Base-by-base conservation (phyloP, 2,797 vertebrate genomes). In the Acanthurus tractus region DNA sequence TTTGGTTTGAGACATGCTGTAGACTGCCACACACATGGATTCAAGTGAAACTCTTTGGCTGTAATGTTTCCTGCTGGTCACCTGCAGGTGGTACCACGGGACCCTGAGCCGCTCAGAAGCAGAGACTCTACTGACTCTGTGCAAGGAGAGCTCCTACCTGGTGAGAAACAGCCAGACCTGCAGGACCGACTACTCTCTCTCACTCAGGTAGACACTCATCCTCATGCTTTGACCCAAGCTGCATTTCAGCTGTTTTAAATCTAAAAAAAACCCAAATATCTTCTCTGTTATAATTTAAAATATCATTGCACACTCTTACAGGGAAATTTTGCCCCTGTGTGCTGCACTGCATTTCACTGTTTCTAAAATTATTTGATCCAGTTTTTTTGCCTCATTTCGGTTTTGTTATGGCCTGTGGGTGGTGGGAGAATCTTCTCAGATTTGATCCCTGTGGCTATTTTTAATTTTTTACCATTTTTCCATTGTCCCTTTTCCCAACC, bases 141-240 rank as follows among this genome's bases (percentile, higher is more conserved):
- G 97, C 88, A 97, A 97, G 8, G 97, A 98, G 91, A 98, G 96
- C 78, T 98, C 97, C 82, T 99, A 99, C 90, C 94, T 99, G 58
- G 97, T 99, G 88, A 95, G 98, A 70, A 96, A 97, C 91, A 98
- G 97, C 52, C 96, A 98, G 93, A 96, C 94, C 78, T 96, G 95
- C 89, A 92, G 94, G 3, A 95, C 93, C 0, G 96, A 98, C 95
- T 98, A 94, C 87, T 99, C 97, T 0, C 95, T 99, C 12, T 99
- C 98, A 0, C 96, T 99, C 84, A 95, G 97, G 98, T 99, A 94
- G 1, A 62, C 45, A 0, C n/a, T 68, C 2, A 1, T 13, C 1
- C 23, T 42, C 11, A 15, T 13, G 8, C 15, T 20, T 2, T 29
- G 5, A 13, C 20, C 49, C 14, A 54, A 52, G 2, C 18, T 46